A percentile compares a stretch with the other conserved stretches of the same genome.
Evolutionary conservation across 2,888 invertebrate species (phyloP).

Genomic region (Amphipoea lucens): DNA sequence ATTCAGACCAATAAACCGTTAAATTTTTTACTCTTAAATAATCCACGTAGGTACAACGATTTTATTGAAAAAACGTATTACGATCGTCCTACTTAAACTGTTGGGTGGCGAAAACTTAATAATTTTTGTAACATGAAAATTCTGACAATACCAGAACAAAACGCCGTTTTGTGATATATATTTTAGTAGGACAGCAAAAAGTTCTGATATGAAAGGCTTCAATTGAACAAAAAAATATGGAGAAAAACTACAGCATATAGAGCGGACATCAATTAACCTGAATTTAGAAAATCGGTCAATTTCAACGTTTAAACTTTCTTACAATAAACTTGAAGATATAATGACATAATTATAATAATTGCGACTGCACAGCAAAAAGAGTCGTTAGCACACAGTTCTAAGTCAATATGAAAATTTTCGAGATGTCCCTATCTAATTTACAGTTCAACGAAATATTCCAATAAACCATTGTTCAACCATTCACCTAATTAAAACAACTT

Average conservation of each 20-base stretch:
- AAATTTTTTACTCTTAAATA: slow-evolving; percentile 39
- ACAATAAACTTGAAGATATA: slow-evolving; percentile 4
- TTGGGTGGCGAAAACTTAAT: slow-evolving; percentile 35
- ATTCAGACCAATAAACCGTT: slow-evolving; percentile 44
- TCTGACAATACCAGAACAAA: neutral
- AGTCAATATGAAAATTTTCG: neutral
- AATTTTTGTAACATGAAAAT: slow-evolving; percentile 39
- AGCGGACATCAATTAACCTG: slow-evolving; percentile 23
- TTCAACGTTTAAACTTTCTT: neutral
- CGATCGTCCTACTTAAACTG: slow-evolving; percentile 32
- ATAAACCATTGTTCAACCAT: neutral
- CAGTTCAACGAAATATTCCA: neutral
- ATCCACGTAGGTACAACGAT: slow-evolving; percentile 23
- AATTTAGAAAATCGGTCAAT: slow-evolving; percentile 22
- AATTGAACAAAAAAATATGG: slow-evolving; percentile 10
- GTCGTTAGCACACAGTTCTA: neutral
- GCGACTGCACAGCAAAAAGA: neutral
- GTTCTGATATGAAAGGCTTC: slow-evolving; percentile 10
- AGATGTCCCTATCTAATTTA: neutral
- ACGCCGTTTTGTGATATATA: slow-evolving; percentile 39
- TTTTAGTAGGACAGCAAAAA: slow-evolving; percentile 21
- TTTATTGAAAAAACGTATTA: slow-evolving; percentile 45
- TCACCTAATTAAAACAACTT: neutral
- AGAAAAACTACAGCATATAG: slow-evolving; percentile 26
- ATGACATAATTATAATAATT: neutral